These are phyloP conservation scores for Melopsittacus undulatus DNA, from an alignment of 2,797 vertebrate genomes.

Conservation along the genomic window DNA sequence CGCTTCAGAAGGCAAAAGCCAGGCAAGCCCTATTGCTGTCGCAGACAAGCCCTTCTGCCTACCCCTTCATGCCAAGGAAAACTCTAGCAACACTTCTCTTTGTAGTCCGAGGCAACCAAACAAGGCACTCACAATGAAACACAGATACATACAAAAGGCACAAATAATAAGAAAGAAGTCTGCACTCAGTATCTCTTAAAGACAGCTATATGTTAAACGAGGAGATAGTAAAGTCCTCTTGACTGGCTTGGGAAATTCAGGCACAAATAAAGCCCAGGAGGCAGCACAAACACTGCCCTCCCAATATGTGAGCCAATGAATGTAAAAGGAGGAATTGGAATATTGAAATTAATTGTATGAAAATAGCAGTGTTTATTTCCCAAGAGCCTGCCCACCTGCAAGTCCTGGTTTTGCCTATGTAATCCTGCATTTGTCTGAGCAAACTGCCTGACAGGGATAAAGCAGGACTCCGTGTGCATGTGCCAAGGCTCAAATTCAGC, in stretches of 20 bases:
- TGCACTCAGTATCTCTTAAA: neutral
- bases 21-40: neutral
- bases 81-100: neutral
- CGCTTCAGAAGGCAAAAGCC: neutral
- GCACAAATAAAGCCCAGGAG: neutral
- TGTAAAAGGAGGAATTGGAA: neutral
- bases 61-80: neutral
- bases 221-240: neutral
- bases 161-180: neutral
- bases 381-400: constrained; percentile 47
- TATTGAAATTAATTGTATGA: constrained; percentile 38
- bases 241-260: neutral
- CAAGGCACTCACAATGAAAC: neutral
- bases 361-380: constrained; percentile 44
- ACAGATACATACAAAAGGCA: neutral
- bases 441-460: neutral
- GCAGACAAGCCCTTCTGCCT: neutral
- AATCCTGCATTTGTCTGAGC: constrained; percentile 29
- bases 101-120: neutral
- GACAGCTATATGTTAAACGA: neutral
- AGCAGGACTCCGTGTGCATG: neutral
- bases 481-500: constrained; percentile 27
- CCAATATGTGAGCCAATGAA: constrained; percentile 15
- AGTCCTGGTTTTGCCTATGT: neutral
- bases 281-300: neutral